Percentiles rank a stretch among this genome's conserved stretches.
Evolutionary conservation across 2,888 invertebrate species (phyloP).

Genomic region (Venustoraphidia nigricollis): DNA sequence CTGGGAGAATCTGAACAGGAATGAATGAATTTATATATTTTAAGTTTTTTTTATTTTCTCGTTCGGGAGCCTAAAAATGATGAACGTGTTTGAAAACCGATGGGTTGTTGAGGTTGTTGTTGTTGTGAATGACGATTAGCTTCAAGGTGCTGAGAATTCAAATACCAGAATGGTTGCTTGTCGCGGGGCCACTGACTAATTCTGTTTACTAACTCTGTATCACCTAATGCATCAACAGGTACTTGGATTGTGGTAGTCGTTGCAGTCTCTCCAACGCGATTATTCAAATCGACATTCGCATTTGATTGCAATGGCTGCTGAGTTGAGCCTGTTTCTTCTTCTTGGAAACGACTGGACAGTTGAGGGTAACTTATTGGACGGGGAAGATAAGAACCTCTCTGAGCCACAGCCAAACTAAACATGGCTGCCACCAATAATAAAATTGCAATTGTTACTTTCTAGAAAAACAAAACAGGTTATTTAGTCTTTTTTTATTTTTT

Average conservation of each 20-base stretch:
- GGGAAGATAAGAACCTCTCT: constrained; percentile 51
- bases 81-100: not conserved
- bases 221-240: constrained; percentile 51
- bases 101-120: constrained; percentile 14
- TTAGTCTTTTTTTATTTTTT: too few relatives aligned
- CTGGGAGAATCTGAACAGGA: too few relatives aligned
- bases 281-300: constrained; percentile 20
- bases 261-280: constrained; percentile 35
- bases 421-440: constrained; percentile 49
- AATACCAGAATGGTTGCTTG: constrained; percentile 55
- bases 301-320: constrained; percentile 14
- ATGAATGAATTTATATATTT: too few relatives aligned
- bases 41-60: not conserved
- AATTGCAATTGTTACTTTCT: too few relatives aligned
- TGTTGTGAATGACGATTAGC: constrained; percentile 30
- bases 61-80: not conserved
- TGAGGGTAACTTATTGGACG: constrained; percentile 42
- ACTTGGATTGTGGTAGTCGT: constrained; percentile 27
- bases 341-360: constrained; percentile 27
- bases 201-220: constrained; percentile 41
- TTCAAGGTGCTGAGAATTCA: constrained; percentile 53
- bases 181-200: constrained; percentile 48
- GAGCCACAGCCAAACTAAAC: constrained; percentile 35
- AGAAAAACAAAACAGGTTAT: too few relatives aligned
- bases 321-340: constrained; percentile 14